phyloP scores from a whole-genome alignment of 2,113 vertebrate genomes.

The Triplophysa tibetana region DNA sequence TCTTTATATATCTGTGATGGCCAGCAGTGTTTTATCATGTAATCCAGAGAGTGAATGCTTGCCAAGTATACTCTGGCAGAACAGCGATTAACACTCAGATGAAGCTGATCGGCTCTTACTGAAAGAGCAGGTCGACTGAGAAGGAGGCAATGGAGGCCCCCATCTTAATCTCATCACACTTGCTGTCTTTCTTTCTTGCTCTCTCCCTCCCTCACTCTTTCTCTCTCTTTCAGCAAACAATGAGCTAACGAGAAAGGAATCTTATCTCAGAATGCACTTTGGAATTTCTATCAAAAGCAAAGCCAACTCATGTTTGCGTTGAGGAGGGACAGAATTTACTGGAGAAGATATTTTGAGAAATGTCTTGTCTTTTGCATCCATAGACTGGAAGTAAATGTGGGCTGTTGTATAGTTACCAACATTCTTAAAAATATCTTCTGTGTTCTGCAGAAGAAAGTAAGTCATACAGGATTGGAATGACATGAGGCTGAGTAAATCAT shows the following conservation, averaged over 20 bases:
- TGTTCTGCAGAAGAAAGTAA: too few relatives aligned
- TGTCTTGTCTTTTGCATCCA: too few relatives aligned
- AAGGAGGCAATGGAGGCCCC: constrained; percentile 32
- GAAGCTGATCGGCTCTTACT: constrained; percentile 41
- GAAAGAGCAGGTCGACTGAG: constrained; percentile 7
- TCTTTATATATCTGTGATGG: constrained; percentile 21
- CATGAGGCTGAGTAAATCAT: too few relatives aligned
- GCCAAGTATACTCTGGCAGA: constrained; percentile 31
- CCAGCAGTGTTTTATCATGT: constrained; percentile 39
- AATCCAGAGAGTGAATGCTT: constrained; percentile 38
- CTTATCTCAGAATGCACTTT: constrained; percentile 69
- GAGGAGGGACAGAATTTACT: constrained; percentile 3
- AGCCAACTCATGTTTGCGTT: constrained; percentile 57
- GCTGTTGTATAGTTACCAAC: too few relatives aligned
- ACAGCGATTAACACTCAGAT: constrained; percentile 44
- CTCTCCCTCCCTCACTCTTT: constrained; percentile 32
- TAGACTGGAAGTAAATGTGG: too few relatives aligned
- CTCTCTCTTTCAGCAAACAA: constrained; percentile 53
- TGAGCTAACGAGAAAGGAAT: constrained; percentile 68
- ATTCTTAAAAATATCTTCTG: too few relatives aligned
- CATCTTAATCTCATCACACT: constrained; percentile 32
- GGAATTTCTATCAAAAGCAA: constrained; percentile 66
- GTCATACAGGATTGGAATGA: too few relatives aligned
- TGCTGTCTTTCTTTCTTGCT: constrained; percentile 28
- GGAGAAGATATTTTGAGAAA: too few relatives aligned